phyloP scores from a whole-genome alignment of 1,140 invertebrate genomes.

The Drosophila tsacasi region DNA sequence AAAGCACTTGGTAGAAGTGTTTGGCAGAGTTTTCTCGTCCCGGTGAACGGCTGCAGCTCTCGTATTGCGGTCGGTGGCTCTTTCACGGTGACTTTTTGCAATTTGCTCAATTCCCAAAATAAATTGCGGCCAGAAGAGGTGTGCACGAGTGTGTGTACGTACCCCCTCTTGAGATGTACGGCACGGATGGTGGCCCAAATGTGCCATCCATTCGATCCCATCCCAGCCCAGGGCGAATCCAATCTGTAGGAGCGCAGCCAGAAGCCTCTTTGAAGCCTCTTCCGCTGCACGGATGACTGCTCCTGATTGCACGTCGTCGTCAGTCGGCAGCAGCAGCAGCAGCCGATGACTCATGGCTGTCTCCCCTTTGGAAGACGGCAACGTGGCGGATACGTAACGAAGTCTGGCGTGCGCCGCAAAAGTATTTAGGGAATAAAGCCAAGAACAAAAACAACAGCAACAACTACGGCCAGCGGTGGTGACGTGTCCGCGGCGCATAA shows the following conservation, averaged over 20 bases:
- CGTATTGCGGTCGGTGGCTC: slow-evolving; percentile 31
- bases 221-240: slow-evolving; percentile 17
- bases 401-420: slow-evolving; percentile 52
- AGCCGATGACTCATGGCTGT: slow-evolving; percentile 39
- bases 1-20: slow-evolving; percentile 29
- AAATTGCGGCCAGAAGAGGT: slow-evolving; percentile 56
- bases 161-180: slow-evolving; percentile 7
- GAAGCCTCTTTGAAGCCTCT: slow-evolving; percentile 51
- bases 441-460: slow-evolving; percentile 51
- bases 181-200: slow-evolving; percentile 28
- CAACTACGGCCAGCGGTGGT: slow-evolving; percentile 15
- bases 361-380: slow-evolving; percentile 37
- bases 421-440: slow-evolving; percentile 62
- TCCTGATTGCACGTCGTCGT: slow-evolving; percentile 28
- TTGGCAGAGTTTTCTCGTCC: slow-evolving; percentile 19
- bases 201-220: slow-evolving; percentile 7
- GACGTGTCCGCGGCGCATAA: slow-evolving; percentile 40
- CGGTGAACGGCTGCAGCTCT: slow-evolving; percentile 23
- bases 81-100: slow-evolving; percentile 36
- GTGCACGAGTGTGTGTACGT: slow-evolving; percentile 47
- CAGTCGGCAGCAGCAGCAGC: slow-evolving; percentile 21
- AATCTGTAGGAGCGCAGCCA: slow-evolving; percentile 20
- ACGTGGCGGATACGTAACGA: slow-evolving; percentile 46
- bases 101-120: slow-evolving; percentile 79
- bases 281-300: slow-evolving; percentile 43